Conservation (phyloP, 92 coral and sea anemone genomes). For the Palythoa caribaeorum region DNA sequence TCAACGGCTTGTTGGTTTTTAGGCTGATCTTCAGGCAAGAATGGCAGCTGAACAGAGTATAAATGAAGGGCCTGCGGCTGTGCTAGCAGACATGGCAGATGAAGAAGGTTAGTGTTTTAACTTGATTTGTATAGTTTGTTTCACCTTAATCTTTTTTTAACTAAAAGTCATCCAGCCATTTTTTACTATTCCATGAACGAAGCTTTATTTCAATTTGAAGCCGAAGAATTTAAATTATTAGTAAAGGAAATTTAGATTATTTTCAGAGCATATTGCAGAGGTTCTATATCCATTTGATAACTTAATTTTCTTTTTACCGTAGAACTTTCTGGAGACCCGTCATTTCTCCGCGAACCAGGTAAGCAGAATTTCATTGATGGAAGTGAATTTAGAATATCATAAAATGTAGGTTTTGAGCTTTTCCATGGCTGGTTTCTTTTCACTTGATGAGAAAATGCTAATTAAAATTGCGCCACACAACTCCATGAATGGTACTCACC, state of each 20-base stretch:
- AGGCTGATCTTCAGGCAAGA: constrained; percentile 98
- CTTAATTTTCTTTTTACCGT: constrained; percentile 2
- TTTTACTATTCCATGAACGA: background rate
- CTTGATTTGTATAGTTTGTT: background rate
- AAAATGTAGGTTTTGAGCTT: background rate
- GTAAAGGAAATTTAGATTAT: too few relatives aligned
- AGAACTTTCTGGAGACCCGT: constrained; percentile 90
- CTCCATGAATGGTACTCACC: too few relatives aligned
- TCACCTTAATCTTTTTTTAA: background rate
- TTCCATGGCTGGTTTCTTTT: too few relatives aligned
- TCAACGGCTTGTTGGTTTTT: background rate
- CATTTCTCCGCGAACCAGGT: constrained; percentile 91
- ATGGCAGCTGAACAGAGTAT: constrained; percentile 96
- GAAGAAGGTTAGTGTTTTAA: constrained; percentile 63
- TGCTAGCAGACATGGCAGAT: constrained; percentile 74
- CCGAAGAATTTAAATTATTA: background rate
- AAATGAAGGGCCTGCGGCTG: constrained; percentile 79
- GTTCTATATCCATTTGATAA: background rate
- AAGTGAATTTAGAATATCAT: background rate
- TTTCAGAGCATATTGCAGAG: background rate
- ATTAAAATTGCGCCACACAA: too few relatives aligned
- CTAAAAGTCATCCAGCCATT: background rate
- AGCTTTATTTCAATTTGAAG: background rate
- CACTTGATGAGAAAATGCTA: too few relatives aligned
- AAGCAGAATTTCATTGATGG: background rate